A percentile compares a stretch with the other conserved stretches of the same genome.
Conservation (phyloP, 1,140 invertebrate species). For the Thaumetopoea pityocampa region DNA sequence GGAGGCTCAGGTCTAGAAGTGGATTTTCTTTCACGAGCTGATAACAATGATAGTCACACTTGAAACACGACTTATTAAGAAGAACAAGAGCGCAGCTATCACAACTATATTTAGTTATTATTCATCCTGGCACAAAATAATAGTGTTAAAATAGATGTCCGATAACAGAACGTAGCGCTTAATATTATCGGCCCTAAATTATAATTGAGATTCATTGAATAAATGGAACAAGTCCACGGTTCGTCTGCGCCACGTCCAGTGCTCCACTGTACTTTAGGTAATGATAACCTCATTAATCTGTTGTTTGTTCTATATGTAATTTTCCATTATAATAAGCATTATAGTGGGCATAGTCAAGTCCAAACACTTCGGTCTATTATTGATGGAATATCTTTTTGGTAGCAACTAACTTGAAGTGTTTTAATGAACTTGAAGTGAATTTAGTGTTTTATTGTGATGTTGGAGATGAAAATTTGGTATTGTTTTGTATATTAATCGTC, state of each 20-base stretch:
- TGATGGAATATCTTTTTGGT: too few relatives aligned
- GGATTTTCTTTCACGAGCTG: too few relatives aligned
- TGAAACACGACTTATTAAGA: neutral
- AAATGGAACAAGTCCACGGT: constrained; percentile 36
- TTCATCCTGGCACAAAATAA: constrained; percentile 4
- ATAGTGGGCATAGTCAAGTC: too few relatives aligned
- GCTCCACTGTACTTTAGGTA: constrained; percentile 24
- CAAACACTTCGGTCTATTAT: too few relatives aligned
- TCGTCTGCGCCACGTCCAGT: constrained; percentile 30
- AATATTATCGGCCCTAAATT: constrained; percentile 15
- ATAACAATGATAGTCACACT: neutral
- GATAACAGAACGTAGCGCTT: constrained; percentile 14
- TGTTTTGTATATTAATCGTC: too few relatives aligned
- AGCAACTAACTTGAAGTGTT: too few relatives aligned
- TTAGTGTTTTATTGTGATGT: too few relatives aligned
- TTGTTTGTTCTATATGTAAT: constrained; percentile 46
- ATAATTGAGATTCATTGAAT: constrained; percentile 22
- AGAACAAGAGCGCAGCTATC: neutral
- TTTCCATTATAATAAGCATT: constrained; percentile 27
- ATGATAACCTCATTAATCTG: constrained; percentile 52
- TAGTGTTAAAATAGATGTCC: constrained; percentile 11
- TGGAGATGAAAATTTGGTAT: too few relatives aligned
- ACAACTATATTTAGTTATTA: constrained; percentile 8
- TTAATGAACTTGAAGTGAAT: too few relatives aligned
- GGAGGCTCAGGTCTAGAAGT: too few relatives aligned